These are phyloP conservation scores for Drosophila ochracea DNA, from an alignment of 2,888 invertebrate genomes.

Conservation along the genomic window DNA sequence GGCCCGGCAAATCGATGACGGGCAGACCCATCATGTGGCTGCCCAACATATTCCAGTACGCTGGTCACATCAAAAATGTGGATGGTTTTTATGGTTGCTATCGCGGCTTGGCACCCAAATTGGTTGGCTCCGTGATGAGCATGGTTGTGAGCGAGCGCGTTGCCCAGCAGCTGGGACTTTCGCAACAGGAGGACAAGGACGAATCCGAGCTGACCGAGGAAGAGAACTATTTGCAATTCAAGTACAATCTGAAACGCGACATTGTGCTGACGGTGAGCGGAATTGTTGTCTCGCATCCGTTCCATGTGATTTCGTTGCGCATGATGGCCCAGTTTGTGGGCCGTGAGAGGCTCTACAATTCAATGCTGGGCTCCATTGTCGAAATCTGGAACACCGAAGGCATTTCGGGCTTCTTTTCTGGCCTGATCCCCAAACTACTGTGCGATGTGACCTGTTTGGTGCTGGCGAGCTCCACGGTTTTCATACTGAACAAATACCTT, in stretches of 20 bases:
- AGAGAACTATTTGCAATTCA: slow-evolving; percentile 86
- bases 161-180: slow-evolving; percentile 77
- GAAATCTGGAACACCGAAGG: slow-evolving; percentile 96
- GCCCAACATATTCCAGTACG: slow-evolving; percentile 96
- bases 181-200: slow-evolving; percentile 82
- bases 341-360: slow-evolving; percentile 90
- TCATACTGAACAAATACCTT: slow-evolving; percentile 92
- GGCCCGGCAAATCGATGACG: slow-evolving; percentile 91
- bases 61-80: slow-evolving; percentile 92
- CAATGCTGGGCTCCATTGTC: slow-evolving; percentile 89
- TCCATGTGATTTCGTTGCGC: slow-evolving; percentile 95
- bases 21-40: slow-evolving; percentile 92
- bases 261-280: slow-evolving; percentile 91
- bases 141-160: slow-evolving; percentile 83
- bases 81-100: slow-evolving; percentile 96
- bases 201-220: slow-evolving; percentile 85
- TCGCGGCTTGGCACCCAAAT: slow-evolving; percentile 92
- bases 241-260: slow-evolving; percentile 88
- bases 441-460: slow-evolving; percentile 93
- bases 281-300: slow-evolving; percentile 94
- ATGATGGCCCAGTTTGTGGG: slow-evolving; percentile 98
- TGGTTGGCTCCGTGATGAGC: slow-evolving; percentile 89
- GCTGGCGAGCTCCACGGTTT: slow-evolving; percentile 91
- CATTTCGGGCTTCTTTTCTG: slow-evolving; percentile 93
- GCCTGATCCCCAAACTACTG: slow-evolving; percentile 93